phyloP scores from a whole-genome alignment of 2,113 vertebrate species.

The Microcebus griseorufus region DNA sequence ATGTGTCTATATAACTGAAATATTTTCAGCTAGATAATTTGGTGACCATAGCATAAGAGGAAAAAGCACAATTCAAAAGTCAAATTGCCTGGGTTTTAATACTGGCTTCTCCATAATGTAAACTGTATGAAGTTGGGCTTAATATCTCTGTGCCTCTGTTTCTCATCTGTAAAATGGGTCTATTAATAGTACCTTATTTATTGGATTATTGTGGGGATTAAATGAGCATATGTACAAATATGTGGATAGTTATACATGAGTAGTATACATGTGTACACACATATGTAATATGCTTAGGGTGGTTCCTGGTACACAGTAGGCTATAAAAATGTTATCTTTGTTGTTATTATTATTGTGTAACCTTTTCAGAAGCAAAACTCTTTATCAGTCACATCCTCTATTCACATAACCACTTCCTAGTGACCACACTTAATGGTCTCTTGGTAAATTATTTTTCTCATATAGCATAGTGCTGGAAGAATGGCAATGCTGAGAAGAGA shows the following conservation, averaged over 20 bases:
- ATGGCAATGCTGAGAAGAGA: neutral
- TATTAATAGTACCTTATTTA: neutral
- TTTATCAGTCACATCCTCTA: neutral
- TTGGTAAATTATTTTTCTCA: neutral
- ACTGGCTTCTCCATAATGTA: neutral
- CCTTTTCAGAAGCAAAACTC: neutral
- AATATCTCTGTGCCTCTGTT: neutral
- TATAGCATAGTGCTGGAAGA: neutral
- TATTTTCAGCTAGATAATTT: neutral
- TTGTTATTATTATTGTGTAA: neutral
- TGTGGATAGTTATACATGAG: neutral
- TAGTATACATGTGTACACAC: neutral
- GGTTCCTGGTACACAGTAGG: neutral
- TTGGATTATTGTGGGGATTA: neutral
- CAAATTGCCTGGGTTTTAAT: neutral
- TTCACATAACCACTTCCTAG: neutral
- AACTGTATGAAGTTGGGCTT: neutral
- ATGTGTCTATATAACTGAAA: neutral
- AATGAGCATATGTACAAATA: neutral
- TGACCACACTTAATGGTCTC: neutral
- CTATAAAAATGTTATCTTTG: slow-evolving; percentile 16
- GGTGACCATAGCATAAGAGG: neutral
- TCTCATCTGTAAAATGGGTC: neutral
- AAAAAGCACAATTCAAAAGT: slow-evolving; percentile 1
- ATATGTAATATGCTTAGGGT: neutral